Percentiles rank a stretch among this genome's conserved stretches.
Evolutionary conservation across 2,888 invertebrate genomes (phyloP).

Genomic region (Campoplex capitator): DNA sequence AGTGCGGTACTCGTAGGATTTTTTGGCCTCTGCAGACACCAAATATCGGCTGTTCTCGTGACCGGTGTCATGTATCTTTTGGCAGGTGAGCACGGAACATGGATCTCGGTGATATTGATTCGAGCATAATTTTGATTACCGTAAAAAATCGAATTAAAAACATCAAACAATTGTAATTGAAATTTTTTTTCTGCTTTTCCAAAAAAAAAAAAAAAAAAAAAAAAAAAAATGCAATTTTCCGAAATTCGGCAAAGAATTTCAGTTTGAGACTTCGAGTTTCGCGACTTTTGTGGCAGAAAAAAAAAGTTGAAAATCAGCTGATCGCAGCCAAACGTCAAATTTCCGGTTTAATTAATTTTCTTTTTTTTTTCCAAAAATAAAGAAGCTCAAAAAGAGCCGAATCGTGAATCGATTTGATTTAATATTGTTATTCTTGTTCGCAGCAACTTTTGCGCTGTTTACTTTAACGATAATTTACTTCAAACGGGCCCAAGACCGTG

Average conservation of each 20-base stretch:
- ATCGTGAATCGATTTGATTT: not conserved
- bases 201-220: too few relatives aligned
- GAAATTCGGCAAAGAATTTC: too few relatives aligned
- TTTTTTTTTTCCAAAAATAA: too few relatives aligned
- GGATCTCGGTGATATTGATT: not conserved
- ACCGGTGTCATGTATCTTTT: conserved; percentile 97
- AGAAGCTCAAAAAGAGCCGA: not conserved
- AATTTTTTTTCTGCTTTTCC: too few relatives aligned
- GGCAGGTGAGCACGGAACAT: conserved; percentile 88
- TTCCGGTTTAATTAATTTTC: not conserved
- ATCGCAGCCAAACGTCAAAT: not conserved
- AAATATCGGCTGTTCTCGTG: conserved; percentile 96
- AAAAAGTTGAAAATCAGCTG: not conserved
- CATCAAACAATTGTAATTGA: too few relatives aligned
- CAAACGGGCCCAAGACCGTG: conserved; percentile 91
- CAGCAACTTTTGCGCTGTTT: conserved; percentile 96
- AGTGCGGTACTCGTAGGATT: conserved; percentile 95
- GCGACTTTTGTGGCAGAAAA: too few relatives aligned
- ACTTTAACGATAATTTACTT: conserved; percentile 97
- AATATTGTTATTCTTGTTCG: conserved; percentile 71
- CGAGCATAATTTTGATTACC: too few relatives aligned
- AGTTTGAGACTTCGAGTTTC: too few relatives aligned
- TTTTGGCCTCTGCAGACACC: conserved; percentile 95
- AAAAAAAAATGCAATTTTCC: too few relatives aligned
- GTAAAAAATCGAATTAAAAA: too few relatives aligned